phyloP scores from a whole-genome alignment of 2,797 vertebrate species.

The Myiotriccus ornatus region DNA sequence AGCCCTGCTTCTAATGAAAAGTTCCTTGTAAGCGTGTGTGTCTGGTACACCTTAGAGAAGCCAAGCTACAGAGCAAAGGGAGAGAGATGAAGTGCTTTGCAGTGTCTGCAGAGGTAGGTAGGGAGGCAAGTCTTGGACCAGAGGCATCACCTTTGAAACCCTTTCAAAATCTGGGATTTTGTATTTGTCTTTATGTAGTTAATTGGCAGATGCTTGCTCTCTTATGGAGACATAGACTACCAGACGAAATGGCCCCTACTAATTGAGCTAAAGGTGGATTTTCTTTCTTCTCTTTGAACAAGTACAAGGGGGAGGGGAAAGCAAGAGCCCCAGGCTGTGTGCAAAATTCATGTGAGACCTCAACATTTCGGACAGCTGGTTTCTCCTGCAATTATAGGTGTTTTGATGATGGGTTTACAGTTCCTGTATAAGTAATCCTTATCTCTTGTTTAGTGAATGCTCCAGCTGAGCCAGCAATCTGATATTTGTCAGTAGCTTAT shows the following conservation, averaged over 20 bases:
- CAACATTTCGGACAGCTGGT: conserved; percentile 35
- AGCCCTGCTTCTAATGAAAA: background rate
- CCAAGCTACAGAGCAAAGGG: background rate
- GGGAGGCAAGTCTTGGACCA: background rate
- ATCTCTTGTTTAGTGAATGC: conserved; percentile 38
- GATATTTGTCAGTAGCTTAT: conserved; percentile 12
- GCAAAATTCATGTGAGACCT: background rate
- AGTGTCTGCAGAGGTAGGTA: background rate
- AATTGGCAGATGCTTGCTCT: background rate
- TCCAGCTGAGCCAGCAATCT: conserved; percentile 23
- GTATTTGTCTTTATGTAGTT: background rate
- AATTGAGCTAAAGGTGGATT: background rate
- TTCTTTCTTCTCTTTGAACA: background rate
- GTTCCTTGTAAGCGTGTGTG: background rate
- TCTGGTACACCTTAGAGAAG: background rate
- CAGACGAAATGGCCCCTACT: background rate
- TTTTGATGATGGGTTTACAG: conserved; percentile 54
- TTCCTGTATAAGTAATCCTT: conserved; percentile 48
- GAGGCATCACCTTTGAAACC: background rate
- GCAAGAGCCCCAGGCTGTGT: background rate
- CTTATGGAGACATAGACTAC: background rate
- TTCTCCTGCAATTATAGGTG: conserved; percentile 32
- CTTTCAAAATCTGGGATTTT: background rate
- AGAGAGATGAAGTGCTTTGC: background rate
- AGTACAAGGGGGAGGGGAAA: background rate